Percentiles rank a stretch among this genome's conserved stretches.
phyloP scores from a whole-genome alignment of 1,140 invertebrate genomes.

The Drosophila tani region DNA sequence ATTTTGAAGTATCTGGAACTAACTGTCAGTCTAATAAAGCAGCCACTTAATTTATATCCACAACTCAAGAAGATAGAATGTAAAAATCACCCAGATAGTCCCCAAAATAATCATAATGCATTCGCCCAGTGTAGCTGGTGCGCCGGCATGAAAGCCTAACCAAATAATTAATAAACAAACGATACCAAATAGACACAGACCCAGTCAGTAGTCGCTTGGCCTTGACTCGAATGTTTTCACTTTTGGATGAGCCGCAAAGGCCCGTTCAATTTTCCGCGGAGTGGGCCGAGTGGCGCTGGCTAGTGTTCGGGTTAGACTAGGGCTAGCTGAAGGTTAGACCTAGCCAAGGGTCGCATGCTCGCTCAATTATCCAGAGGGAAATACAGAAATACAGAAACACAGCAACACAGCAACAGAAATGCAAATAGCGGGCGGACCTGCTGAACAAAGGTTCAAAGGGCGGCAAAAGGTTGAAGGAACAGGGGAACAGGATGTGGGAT shows the following conservation, averaged over 20 bases:
- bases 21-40: neutral
- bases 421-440: conserved; percentile 14
- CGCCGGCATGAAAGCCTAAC: conserved; percentile 45
- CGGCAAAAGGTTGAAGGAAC: no score
- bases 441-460: neutral
- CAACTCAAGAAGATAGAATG: no score
- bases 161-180: conserved; percentile 79
- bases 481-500: neutral
- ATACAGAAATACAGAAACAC: conserved; percentile 23
- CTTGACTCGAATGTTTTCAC: conserved; percentile 66
- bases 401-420: conserved; percentile 10
- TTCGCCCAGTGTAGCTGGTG: neutral
- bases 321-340: conserved; percentile 35
- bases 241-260: conserved; percentile 41
- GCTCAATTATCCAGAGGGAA: conserved; percentile 64
- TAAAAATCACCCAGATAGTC: neutral
- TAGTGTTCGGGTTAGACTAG: conserved; percentile 1
- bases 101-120: neutral
- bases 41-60: neutral
- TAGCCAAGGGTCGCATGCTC: conserved; percentile 51
- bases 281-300: neutral
- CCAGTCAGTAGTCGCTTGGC: conserved; percentile 34
- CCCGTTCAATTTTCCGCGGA: neutral
- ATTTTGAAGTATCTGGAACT: no score
- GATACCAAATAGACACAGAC: conserved; percentile 36